A percentile compares a stretch with the other conserved stretches of the same genome.
These are phyloP conservation scores for Tyrophagus putrescentiae DNA, from an alignment of 1,140 invertebrate species.

Conservation along the genomic window DNA sequence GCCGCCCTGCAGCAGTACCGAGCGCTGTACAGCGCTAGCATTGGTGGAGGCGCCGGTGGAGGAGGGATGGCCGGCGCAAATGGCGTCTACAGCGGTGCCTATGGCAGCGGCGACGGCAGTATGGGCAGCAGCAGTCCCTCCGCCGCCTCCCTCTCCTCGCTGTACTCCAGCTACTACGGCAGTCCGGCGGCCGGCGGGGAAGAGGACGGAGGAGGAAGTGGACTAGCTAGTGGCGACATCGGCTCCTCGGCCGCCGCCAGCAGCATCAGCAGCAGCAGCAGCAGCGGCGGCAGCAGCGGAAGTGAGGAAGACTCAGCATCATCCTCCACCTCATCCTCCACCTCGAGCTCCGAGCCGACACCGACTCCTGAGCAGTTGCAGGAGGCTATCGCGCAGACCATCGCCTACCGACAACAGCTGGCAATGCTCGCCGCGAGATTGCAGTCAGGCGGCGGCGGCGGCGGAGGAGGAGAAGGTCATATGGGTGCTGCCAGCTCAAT, in stretches of 20 bases:
- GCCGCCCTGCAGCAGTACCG: not conserved
- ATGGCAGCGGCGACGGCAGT: not conserved
- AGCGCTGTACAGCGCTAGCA: not conserved
- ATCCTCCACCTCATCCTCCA: too few relatives aligned
- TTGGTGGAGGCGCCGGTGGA: not conserved
- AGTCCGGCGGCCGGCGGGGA: not conserved
- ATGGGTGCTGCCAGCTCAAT: not conserved
- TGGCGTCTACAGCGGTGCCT: not conserved
- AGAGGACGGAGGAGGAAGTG: not conserved
- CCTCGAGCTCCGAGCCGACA: too few relatives aligned
- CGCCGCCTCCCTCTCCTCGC: not conserved
- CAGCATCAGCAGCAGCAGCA: not conserved
- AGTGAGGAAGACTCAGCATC: too few relatives aligned
- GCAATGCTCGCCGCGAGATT: not conserved
- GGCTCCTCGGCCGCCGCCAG: not conserved
- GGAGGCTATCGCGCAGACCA: not conserved
- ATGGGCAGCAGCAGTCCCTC: too few relatives aligned
- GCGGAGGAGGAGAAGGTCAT: not conserved
- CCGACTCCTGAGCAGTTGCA: not conserved
- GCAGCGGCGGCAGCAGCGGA: not conserved
- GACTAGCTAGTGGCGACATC: not conserved
- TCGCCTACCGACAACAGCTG: slow-evolving; percentile 5
- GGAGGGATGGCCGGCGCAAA: not conserved
- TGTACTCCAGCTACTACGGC: too few relatives aligned
- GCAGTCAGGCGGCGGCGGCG: not conserved